Percentiles rank a stretch among this genome's conserved stretches.
phyloP scores from a whole-genome alignment of 1,140 invertebrate species.

The Halictus rubicundus region DNA sequence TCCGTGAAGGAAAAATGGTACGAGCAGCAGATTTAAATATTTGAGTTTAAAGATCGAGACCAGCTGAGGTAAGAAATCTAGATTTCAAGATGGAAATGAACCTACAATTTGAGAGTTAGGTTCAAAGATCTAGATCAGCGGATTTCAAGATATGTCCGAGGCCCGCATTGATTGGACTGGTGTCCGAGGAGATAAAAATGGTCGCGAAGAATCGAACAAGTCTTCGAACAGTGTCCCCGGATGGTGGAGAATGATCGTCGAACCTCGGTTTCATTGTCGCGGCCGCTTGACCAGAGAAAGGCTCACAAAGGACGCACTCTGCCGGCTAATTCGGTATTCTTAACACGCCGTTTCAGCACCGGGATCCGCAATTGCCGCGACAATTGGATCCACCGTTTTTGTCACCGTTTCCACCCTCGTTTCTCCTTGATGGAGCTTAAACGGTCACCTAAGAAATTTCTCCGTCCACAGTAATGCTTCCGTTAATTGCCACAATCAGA shows the following conservation, averaged over 20 bases:
- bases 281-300: not conserved
- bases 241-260: not conserved
- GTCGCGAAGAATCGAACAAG: too few species aligned
- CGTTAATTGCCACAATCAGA: not conserved
- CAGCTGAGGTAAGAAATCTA: too few species aligned
- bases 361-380: conserved; percentile 4
- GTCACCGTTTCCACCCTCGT: not conserved
- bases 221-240: too few species aligned
- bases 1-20: too few species aligned
- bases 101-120: too few species aligned
- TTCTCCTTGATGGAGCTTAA: not conserved
- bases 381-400: conserved; percentile 21
- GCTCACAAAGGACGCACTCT: conserved; percentile 6
- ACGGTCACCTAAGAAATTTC: not conserved
- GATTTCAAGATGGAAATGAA: too few species aligned
- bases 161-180: too few species aligned
- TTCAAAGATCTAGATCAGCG: too few species aligned
- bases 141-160: too few species aligned
- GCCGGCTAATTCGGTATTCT: conserved; percentile 30
- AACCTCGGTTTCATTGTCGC: not conserved
- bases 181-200: too few species aligned
- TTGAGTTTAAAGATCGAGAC: too few species aligned
- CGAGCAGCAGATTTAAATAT: too few species aligned
- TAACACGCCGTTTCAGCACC: not conserved
- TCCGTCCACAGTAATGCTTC: not conserved